A percentile compares a stretch with the other conserved stretches of the same genome.
Evolutionary conservation across 1,140 invertebrate species (phyloP).

Genomic region (Sinonovacula constricta): DNA sequence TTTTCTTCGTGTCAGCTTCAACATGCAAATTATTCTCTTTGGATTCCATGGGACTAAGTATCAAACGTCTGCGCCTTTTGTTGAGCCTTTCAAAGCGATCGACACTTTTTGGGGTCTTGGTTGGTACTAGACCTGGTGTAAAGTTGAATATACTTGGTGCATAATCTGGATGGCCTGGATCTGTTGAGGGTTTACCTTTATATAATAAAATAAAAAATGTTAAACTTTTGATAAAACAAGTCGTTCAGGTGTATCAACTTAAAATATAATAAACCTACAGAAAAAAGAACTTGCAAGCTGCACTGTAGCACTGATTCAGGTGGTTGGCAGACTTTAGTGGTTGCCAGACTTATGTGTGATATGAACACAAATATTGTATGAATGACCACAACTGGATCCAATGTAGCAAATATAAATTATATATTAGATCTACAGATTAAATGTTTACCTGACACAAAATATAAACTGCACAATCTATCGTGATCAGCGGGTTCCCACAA

Average conservation of each 20-base stretch:
- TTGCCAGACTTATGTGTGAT: too few species aligned
- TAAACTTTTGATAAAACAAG: neutral
- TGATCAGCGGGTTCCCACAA: slow-evolving; percentile 23
- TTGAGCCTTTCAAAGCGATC: neutral
- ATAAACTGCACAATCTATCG: slow-evolving; percentile 24
- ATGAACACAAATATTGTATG: neutral
- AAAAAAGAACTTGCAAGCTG: too few species aligned
- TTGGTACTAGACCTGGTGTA: neutral
- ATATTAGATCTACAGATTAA: neutral
- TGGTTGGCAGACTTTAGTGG: neutral
- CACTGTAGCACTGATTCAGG: neutral
- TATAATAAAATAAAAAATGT: neutral
- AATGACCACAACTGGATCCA: neutral
- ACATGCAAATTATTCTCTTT: neutral
- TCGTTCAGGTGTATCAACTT: neutral
- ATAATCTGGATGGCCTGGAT: slow-evolving; percentile 8
- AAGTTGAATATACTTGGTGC: slow-evolving; percentile 11
- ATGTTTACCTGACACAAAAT: slow-evolving; percentile 24
- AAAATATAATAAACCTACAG: neutral
- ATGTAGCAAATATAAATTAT: neutral
- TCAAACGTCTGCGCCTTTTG: neutral
- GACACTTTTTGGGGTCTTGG: neutral
- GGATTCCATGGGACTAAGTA: neutral
- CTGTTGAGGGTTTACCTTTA: slow-evolving; percentile 9
- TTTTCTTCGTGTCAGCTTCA: neutral